A percentile compares a stretch with the other conserved stretches of the same genome.
These are phyloP conservation scores for Drosophila anceps DNA, from an alignment of 2,888 invertebrate species.

Conservation along the genomic window DNA sequence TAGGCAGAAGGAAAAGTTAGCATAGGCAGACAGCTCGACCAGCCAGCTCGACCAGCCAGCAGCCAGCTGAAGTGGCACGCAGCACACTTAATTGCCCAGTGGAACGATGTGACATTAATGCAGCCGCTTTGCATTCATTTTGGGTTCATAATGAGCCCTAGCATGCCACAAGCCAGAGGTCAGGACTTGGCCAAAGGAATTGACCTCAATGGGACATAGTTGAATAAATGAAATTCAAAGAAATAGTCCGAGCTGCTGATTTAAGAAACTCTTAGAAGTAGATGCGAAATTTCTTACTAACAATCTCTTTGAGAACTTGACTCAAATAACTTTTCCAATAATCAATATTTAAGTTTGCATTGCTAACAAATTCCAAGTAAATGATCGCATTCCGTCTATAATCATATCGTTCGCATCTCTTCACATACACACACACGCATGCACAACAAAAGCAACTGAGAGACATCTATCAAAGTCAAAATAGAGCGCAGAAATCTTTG, in stretches of 20 bases:
- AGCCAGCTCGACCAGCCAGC: slow-evolving; percentile 2
- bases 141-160: slow-evolving; percentile 66
- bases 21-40: background rate
- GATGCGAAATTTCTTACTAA: too few species aligned
- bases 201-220: slow-evolving; percentile 20
- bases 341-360: background rate
- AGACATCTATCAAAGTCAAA: slow-evolving; percentile 85
- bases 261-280: background rate
- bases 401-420: slow-evolving; percentile 48
- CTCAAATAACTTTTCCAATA: background rate
- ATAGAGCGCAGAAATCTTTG: slow-evolving; percentile 77
- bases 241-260: slow-evolving; percentile 1
- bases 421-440: slow-evolving; percentile 35
- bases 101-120: slow-evolving; percentile 70
- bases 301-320: background rate
- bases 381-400: slow-evolving; percentile 40
- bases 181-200: slow-evolving; percentile 16
- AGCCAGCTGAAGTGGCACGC: slow-evolving; percentile 48
- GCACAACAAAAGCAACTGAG: slow-evolving; percentile 54
- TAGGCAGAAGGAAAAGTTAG: slow-evolving; percentile 43
- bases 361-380: slow-evolving; percentile 18
- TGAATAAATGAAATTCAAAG: slow-evolving; percentile 2
- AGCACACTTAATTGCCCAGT: slow-evolving; percentile 54
- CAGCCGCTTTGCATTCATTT: slow-evolving; percentile 80
- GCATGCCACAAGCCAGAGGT: slow-evolving; percentile 52